Percentiles rank a stretch among this genome's conserved stretches.
Evolutionary conservation across 1,140 invertebrate genomes (phyloP).

Genomic region (Meloidogyne exigua): DNA sequence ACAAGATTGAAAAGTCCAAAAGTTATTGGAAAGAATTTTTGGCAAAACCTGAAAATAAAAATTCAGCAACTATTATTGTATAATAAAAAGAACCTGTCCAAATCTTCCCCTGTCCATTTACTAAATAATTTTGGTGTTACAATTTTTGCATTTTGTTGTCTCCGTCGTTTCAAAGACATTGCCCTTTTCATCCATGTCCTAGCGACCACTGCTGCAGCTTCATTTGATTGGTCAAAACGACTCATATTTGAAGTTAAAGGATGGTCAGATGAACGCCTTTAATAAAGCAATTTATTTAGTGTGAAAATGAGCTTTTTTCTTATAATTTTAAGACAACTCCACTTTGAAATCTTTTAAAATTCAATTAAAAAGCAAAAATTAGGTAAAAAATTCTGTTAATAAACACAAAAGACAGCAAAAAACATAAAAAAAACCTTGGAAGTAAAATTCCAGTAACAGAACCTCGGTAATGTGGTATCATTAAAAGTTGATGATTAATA

Average conservation of each 20-base stretch:
- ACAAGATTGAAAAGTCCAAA: conserved; percentile 60
- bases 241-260: conserved; percentile 37
- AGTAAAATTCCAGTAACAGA: neutral
- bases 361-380: too few species aligned
- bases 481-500: neutral
- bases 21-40: conserved; percentile 60
- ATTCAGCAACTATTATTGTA: neutral
- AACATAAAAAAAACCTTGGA: neutral
- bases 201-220: conserved; percentile 33
- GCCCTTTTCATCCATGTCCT: conserved; percentile 33
- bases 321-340: too few species aligned
- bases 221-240: neutral
- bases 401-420: neutral
- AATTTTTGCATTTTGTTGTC: conserved; percentile 39
- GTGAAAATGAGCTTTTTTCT: too few species aligned
- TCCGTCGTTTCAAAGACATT: conserved; percentile 15
- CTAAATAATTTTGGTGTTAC: conserved; percentile 58
- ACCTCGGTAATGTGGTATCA: neutral
- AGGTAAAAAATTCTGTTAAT: too few species aligned
- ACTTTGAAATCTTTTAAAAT: too few species aligned
- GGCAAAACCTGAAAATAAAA: conserved; percentile 52
- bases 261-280: conserved; percentile 50
- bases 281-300: too few species aligned
- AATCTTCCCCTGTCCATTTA: conserved; percentile 63
- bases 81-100: conserved; percentile 49